Base-by-base conservation (phyloP, 2,797 vertebrate genomes). In the Poeciliopsis paucimaculata region DNA sequence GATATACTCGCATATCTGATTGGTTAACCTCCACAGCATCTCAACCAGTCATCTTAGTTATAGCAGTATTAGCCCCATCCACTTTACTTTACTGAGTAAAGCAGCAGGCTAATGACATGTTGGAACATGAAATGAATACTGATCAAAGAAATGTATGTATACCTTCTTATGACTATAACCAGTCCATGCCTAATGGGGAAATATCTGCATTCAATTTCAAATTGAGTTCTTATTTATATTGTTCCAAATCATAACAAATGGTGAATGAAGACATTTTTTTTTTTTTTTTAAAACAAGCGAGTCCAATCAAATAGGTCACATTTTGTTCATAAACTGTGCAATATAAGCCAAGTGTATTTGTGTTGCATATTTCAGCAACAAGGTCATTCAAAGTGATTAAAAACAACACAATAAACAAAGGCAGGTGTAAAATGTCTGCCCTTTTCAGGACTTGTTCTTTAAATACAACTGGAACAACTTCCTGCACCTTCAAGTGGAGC, bases 401-500 rank as follows among this genome's bases (percentile, higher is more conserved):
- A 26, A 53, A 53, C 20, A 55, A n/a, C 53, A 26, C 9, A 55
- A n/a, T 60, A 15, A 28, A 15, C 41, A 16, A n/a, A 71, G 31
- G 79, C 18, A 18, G 2, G 77, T 62, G 41, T 49, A 11, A 79
- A 82, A 57, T 73, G 2, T 70, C 0, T 78, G 10, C 13, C 45
- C 2, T 84, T 77, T 53, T 93, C 43, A 99, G 98, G 97, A 99
- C 88, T 95, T 99, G 88, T 99, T 99, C 94, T 99, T 99, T 92
- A 98, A 98, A 90, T 99, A 98, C 89, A 98, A 96, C 5, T 99
- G 98, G 98, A 99, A 99, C 95, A 99, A 99, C 91, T 99, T 99
- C 87, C 91, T 99, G 92, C 98, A 99, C 92, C 97, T 98, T 90
- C 98, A 99, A 97, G 98, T 99, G 94, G 98, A 99, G 87, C 94